These are phyloP conservation scores for Euwallacea fornicatus DNA, from an alignment of 1,140 invertebrate species.

Conservation along the genomic window DNA sequence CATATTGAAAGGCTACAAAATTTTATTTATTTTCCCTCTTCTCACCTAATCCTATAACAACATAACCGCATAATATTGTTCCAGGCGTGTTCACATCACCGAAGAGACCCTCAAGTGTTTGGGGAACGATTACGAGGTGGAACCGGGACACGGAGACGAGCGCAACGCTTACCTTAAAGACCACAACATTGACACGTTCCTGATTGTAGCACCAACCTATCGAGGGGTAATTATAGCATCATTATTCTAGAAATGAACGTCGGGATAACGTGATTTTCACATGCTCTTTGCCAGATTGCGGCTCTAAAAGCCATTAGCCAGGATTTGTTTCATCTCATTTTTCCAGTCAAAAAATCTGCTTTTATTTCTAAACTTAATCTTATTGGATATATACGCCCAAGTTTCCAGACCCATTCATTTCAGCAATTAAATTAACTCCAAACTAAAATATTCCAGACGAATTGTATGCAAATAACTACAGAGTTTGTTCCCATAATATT, in stretches of 20 bases:
- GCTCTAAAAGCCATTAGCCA: not conserved
- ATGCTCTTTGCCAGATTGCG: not conserved
- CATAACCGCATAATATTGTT: slow-evolving; percentile 32
- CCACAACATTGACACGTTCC: slow-evolving; percentile 89
- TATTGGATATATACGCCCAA: too few species aligned
- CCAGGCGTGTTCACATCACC: slow-evolving; percentile 91
- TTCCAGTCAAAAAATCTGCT: too few species aligned
- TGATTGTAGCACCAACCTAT: slow-evolving; percentile 79
- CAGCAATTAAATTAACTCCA: too few species aligned
- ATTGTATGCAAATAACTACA: too few species aligned
- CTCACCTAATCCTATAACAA: too few species aligned
- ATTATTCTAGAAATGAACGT: not conserved
- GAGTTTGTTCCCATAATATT: too few species aligned
- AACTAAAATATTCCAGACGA: too few species aligned
- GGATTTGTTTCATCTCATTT: too few species aligned
- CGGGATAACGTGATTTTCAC: not conserved
- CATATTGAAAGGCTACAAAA: too few species aligned
- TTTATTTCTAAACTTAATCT: too few species aligned
- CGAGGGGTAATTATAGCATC: slow-evolving; percentile 59
- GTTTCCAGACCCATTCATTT: too few species aligned
- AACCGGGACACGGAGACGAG: slow-evolving; percentile 81
- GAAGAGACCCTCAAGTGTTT: slow-evolving; percentile 85
- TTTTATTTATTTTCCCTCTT: too few species aligned
- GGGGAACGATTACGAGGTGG: slow-evolving; percentile 86
- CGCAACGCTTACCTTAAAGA: slow-evolving; percentile 86